Evolutionary conservation across 2,797 vertebrate species (phyloP), one percentile per base, ranked within the genome.

Genomic region (Sylvia borin): DNA sequence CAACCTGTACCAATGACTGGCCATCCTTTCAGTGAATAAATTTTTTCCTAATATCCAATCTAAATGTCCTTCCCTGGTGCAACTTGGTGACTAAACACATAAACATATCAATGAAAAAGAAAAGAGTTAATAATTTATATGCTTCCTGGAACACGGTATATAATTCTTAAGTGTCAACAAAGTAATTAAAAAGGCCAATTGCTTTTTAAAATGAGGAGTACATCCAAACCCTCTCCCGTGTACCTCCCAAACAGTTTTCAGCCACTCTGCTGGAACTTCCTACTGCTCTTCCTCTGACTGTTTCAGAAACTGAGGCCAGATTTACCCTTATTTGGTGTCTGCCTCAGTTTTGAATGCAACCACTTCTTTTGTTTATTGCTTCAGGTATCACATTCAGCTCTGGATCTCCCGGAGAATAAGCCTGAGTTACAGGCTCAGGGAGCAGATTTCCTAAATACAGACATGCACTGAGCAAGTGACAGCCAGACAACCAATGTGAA

Each of bases 391-490:
- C 3, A 16, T 36, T 43, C 31, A 38, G 22, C 16, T 81, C 61
- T 73, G 36, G 20, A 36, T 27, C 19, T 54, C 34, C 51, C 73
- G 51, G 22, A 94, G 54, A 67, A 16, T 3, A 17, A 80, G 6
- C 13, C 29, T 43, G 15, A 87, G 21, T 31, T 48, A 7, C 0
- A 11, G n/a, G 16, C 19, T 64, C 24, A 54, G 42, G 32, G 53
- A 76, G 47, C 8, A 40, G 20, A 16, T 78, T 70, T 85, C 42
- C 64, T 57, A 68, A 74, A 26, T 2, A 12, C 21, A 31, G 12
- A 32, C 5, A 7, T 27, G 24, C 64, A 10, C 32, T 1, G 13
- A 68, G 20, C n/a, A 11, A 38, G 16, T 2, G 1, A 27, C 17
- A 53, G 64, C 54, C 34, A 81, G 20, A 21, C 10, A 47, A 10